Conservation (phyloP, 2,888 invertebrate genomes). For the Clitarchus hookeri region DNA sequence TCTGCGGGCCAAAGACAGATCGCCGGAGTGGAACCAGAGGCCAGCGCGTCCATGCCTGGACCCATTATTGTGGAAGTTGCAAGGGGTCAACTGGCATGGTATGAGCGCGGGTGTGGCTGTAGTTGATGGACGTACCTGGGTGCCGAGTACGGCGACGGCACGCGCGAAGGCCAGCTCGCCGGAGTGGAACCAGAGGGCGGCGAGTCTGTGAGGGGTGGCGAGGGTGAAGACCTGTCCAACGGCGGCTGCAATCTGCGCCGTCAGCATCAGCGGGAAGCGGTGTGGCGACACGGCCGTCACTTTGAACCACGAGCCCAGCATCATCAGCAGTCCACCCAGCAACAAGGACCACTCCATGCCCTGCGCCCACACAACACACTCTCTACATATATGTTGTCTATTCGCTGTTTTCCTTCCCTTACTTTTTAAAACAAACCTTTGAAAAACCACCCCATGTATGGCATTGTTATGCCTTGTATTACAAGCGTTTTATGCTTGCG, state of each 20-base stretch:
- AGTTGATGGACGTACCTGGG: slow-evolving; percentile 59
- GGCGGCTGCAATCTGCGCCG: slow-evolving; percentile 61
- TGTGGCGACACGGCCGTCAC: slow-evolving; percentile 56
- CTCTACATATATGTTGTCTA: too few relatives aligned
- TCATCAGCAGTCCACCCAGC: slow-evolving; percentile 58
- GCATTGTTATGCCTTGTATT: too few relatives aligned
- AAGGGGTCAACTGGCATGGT: too few relatives aligned
- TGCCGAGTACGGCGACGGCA: slow-evolving; percentile 65
- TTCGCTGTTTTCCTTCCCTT: too few relatives aligned
- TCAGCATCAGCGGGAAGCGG: slow-evolving; percentile 59
- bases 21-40: too few relatives aligned
- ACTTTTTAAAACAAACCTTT: too few relatives aligned
- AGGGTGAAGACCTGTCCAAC: slow-evolving; percentile 63
- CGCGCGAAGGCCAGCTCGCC: slow-evolving; percentile 63
- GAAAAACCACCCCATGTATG: too few relatives aligned
- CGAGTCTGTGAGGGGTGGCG: slow-evolving; percentile 60
- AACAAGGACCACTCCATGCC: slow-evolving; percentile 55
- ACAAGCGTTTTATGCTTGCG: too few relatives aligned
- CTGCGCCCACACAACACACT: slow-evolving; percentile 45
- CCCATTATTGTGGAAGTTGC: too few relatives aligned
- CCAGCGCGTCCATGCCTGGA: too few relatives aligned
- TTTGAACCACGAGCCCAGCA: slow-evolving; percentile 58
- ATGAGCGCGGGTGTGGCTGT: too few relatives aligned
- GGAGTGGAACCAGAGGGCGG: slow-evolving; percentile 65
- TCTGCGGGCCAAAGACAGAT: too few relatives aligned